Base-by-base conservation (phyloP, 1,140 invertebrate species). In the Leptestheria dahalacensis region DNA sequence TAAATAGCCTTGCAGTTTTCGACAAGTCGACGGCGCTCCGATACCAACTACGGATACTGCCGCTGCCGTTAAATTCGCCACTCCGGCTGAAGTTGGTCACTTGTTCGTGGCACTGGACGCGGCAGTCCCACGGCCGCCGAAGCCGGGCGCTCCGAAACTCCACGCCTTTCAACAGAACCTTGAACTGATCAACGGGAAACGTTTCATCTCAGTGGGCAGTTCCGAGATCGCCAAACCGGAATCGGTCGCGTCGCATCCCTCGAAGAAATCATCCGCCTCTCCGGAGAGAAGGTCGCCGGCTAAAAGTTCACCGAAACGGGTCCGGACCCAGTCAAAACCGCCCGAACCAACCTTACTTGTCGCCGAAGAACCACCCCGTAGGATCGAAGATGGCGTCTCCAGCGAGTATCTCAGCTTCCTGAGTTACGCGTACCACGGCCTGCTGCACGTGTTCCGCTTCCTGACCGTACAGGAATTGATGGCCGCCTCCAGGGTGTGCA, bases 401-500 rank as follows among this genome's bases (percentile, higher is more conserved):
- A 41, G 33, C 15, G 33, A 15, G 6, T 41, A 41, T 41, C 15
- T 41, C 6, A 41, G 33, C 15, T 41, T 41, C 15, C 33, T 82
- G 20, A 78, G 79, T 62, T 75, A 75, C 57, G 79, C 78, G 26
- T 84, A 81, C 69, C 74, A 78, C 52, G 76, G 77, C 3, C 71
- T 85, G 24, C 68, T 81, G 0, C 76, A 82, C 66, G 81, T 86
- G 58, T 87, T 89, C 69, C 80, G 85, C 65, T 87, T 87, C 71
- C 74, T 91, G 51, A 85, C 84, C 70, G 83, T 87, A 60, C 79
- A 82, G 62, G 84, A 87, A 65, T 69, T 90, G 48, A 73, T 86
- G 9, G 74, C 81, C 1, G 82, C 82, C 23, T 80, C 82, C 21
- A 76, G 82, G 41, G 86, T 89, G 3, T 88, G 84, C 68, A 78